Evolutionary conservation across 2,888 invertebrate species (phyloP).

Genomic region (Amphiduros pacificus): DNA sequence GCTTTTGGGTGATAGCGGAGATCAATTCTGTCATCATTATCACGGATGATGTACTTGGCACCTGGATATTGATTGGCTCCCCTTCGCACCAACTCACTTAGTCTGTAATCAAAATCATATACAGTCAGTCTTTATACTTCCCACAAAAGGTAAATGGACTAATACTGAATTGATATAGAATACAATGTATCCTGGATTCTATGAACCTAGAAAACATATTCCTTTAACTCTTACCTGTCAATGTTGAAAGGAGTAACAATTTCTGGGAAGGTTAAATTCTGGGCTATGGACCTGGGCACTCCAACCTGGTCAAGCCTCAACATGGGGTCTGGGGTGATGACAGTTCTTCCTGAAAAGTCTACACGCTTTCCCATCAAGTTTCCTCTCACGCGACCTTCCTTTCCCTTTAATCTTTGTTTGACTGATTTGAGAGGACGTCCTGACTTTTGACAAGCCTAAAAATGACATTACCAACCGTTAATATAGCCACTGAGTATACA

Average conservation of each 20-base stretch:
- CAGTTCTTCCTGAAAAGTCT: slow-evolving; percentile 98
- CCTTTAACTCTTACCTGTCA: slow-evolving; percentile 76
- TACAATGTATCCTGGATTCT: too few species aligned
- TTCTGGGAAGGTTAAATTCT: slow-evolving; percentile 98
- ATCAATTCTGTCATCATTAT: slow-evolving; percentile 98
- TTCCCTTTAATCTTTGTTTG: slow-evolving; percentile 92
- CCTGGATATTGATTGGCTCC: slow-evolving; percentile 99
- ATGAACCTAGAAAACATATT: too few species aligned
- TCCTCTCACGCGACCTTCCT: slow-evolving; percentile 98
- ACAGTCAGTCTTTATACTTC: too few species aligned
- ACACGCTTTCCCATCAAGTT: slow-evolving; percentile 99
- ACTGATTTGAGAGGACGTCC: slow-evolving; percentile 97
- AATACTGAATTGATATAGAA: too few species aligned
- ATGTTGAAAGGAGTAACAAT: slow-evolving; percentile 99
- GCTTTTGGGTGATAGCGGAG: slow-evolving; percentile 95
- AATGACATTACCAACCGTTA: not conserved
- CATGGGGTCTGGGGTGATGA: slow-evolving; percentile 68
- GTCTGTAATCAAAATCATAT: slow-evolving; percentile 56
- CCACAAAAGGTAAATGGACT: too few species aligned
- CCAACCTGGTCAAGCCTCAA: slow-evolving; percentile 94
- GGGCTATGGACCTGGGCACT: slow-evolving; percentile 96
- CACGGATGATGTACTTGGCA: slow-evolving; percentile 97
- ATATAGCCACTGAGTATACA: too few species aligned
- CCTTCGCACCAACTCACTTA: slow-evolving; percentile 90
- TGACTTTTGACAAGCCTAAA: slow-evolving; percentile 92